These are phyloP conservation scores for Porphyrio hochstetteri DNA, from an alignment of 2,113 vertebrate species.

Conservation along the genomic window DNA sequence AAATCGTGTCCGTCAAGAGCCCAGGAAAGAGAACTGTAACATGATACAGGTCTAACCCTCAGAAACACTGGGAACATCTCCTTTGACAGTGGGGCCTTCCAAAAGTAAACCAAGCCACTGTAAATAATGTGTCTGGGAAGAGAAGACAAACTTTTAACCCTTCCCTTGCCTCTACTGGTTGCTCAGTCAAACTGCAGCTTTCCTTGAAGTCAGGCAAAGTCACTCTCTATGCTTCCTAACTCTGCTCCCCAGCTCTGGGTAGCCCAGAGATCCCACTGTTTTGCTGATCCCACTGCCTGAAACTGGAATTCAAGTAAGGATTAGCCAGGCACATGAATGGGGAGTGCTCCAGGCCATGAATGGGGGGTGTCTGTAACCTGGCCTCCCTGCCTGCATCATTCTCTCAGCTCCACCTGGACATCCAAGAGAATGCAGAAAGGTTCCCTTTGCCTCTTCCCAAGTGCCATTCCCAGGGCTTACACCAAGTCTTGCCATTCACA, in stretches of 20 bases:
- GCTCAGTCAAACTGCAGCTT: not conserved
- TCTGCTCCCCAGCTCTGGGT: not conserved
- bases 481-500: not conserved
- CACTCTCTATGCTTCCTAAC: not conserved
- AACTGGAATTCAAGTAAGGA: not conserved
- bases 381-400: not conserved
- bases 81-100: constrained; percentile 16
- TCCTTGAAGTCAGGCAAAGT: not conserved
- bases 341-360: not conserved
- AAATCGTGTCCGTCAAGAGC: not conserved
- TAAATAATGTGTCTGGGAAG: constrained; percentile 52
- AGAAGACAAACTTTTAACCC: constrained; percentile 24
- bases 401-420: not conserved
- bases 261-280: not conserved
- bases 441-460: not conserved
- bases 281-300: not conserved
- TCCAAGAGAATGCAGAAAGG: not conserved
- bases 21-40: constrained; percentile 47
- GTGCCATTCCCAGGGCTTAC: not conserved
- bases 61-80: not conserved
- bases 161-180: not conserved
- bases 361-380: not conserved
- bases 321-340: not conserved
- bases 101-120: constrained; percentile 33
- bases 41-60: not conserved